Evolutionary conservation across 1,140 invertebrate species (phyloP).

Genomic region (Aphis gossypii): DNA sequence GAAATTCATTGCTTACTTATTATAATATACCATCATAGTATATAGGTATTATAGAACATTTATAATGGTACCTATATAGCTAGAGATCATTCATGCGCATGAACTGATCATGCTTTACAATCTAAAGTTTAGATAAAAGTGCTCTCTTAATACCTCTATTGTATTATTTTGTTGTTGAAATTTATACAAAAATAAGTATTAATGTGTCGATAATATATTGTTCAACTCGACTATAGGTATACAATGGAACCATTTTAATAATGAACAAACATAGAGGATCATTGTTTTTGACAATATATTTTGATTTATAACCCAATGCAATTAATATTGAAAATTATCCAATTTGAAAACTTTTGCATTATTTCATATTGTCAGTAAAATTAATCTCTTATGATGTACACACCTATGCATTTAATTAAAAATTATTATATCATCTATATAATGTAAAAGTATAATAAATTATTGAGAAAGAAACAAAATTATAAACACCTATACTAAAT

Average conservation of each 20-base stretch:
- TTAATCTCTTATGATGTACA: not conserved
- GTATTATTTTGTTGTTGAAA: not conserved
- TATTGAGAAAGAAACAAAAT: not conserved
- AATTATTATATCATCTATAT: not conserved
- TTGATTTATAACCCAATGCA: not conserved
- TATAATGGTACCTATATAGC: not conserved
- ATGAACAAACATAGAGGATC: not conserved
- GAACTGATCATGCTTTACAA: not conserved
- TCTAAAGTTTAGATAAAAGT: too few species aligned
- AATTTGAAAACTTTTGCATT: not conserved
- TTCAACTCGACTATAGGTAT: not conserved
- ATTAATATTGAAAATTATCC: not conserved
- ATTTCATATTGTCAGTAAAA: not conserved
- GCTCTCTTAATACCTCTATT: not conserved
- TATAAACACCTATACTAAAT: not conserved
- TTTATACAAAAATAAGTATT: not conserved
- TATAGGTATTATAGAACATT: not conserved
- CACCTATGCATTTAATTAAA: not conserved
- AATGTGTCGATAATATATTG: not conserved
- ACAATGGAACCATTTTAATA: not conserved
- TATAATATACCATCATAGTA: not conserved
- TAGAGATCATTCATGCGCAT: not conserved
- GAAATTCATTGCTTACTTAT: not conserved
- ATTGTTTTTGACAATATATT: not conserved
- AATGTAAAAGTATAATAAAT: not conserved